These are phyloP conservation scores for Gymnosoma rotundatum DNA, from an alignment of 2,888 invertebrate genomes.

Conservation along the genomic window DNA sequence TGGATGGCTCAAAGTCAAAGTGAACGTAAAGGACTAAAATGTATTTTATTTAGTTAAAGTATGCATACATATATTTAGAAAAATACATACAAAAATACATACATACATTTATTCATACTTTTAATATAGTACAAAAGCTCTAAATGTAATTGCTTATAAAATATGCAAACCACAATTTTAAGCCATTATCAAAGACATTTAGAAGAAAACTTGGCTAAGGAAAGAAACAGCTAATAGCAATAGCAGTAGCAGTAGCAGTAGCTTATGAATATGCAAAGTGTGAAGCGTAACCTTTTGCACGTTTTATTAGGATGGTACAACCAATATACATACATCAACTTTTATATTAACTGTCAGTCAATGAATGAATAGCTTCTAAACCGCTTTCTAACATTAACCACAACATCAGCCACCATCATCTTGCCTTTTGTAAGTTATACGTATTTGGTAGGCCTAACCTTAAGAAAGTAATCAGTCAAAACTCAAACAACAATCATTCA, in stretches of 20 bases:
- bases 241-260: not conserved
- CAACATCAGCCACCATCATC: conserved; percentile 6
- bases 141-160: conserved; percentile 80
- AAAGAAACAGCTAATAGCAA: conserved; percentile 23
- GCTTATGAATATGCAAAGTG: conserved; percentile 6
- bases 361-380: conserved; percentile 24
- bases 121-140: conserved; percentile 40
- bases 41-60: not conserved
- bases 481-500: conserved; percentile 53
- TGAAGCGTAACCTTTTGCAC: conserved; percentile 23
- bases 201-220: conserved; percentile 49
- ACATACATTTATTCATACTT: not conserved
- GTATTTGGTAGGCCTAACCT: conserved; percentile 47
- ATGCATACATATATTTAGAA: not conserved
- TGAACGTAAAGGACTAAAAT: not conserved
- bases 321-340: conserved; percentile 22
- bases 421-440: not conserved
- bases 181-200: conserved; percentile 66
- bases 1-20: conserved; percentile 9
- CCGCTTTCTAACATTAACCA: conserved; percentile 22
- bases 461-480: conserved; percentile 68
- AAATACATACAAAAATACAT: not conserved
- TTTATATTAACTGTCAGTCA: conserved; percentile 64
- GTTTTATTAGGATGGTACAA: conserved; percentile 9
- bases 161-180: conserved; percentile 76